Evolutionary conservation across 2,113 vertebrate species (phyloP), one percentile per base, ranked within the genome.

Genomic region (Nycticorax nycticorax): DNA sequence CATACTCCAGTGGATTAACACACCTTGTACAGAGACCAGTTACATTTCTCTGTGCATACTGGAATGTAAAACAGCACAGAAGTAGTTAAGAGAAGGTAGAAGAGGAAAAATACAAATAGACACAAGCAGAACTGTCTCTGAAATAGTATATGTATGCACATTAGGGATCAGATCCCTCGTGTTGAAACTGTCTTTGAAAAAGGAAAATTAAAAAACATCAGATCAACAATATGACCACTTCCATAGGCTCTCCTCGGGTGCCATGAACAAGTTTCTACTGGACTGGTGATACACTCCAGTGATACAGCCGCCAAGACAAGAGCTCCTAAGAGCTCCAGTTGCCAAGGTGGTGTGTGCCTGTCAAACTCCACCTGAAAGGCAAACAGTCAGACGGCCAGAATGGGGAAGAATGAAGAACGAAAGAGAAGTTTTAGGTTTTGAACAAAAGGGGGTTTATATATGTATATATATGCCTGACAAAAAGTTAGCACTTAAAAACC

Each of bases 401-500:
- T 7, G 14, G 41, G 35, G 56, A 79, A 64, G 77, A 60, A 19
- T 35, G 43, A 37, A 80, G 59, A 85, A 23, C 2, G 2, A 62
- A 60, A 60, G 45, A 59, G 56, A 75, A 24, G 23, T 50, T 75
- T 88, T 60, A 71, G 56, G 33, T 55, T 93, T 89, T 78, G 62
- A 92, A 66, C 28, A 71, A 80, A 90, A 92, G 22, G 22, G 21
- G 3, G 0, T 53, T 60, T 72, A 67, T 72, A 32, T 33, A 19
- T 66, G 2, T n/a, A 6, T 85, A 33, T 63, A 47, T 83, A 35
- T 27, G 43, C 71, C 76, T 94, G 86, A 81, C 48, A 85, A 92
- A 91, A 94, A 91, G 68, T 91, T 86, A 77, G 69, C 53, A 52
- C 76, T 91, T 91, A 79, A 85, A 91, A 66, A 39, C 83, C 45